A percentile compares a stretch with the other conserved stretches of the same genome.
phyloP scores from a whole-genome alignment of 2,113 vertebrate genomes.

The Cervus canadensis region DNA sequence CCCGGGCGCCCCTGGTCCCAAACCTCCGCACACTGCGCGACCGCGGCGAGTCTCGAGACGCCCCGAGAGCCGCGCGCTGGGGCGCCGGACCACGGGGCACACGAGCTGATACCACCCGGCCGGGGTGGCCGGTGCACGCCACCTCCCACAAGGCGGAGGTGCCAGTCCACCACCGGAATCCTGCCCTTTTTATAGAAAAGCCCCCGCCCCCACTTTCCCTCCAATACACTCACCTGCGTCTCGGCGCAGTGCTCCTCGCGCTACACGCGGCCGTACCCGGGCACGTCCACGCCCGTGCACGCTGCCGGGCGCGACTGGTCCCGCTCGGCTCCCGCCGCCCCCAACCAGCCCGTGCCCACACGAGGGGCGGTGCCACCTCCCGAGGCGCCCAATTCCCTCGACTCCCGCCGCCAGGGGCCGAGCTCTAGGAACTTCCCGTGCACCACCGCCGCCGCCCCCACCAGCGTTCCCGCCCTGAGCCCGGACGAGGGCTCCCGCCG shows the following conservation, averaged over 20 bases:
- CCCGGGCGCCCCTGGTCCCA: neutral
- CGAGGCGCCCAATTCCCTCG: neutral
- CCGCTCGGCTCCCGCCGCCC: slow-evolving; percentile 9
- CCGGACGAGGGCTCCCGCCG: neutral
- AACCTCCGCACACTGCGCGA: neutral
- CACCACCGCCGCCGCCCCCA: neutral
- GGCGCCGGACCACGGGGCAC: neutral
- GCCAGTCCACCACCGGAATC: neutral
- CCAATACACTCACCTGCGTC: slow-evolving; percentile 67
- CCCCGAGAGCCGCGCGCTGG: neutral
- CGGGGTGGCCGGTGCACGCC: neutral
- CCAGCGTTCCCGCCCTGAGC: neutral
- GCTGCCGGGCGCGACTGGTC: neutral
- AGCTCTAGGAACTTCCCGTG: slow-evolving; percentile 55
- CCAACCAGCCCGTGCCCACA: neutral
- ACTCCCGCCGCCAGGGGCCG: slow-evolving; percentile 7
- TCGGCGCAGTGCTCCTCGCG: slow-evolving; percentile 22
- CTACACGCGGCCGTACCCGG: neutral
- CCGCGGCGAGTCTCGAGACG: neutral
- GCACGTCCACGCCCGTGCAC: slow-evolving; percentile 54
- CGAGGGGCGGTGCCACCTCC: slow-evolving; percentile 37
- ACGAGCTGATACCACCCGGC: neutral
- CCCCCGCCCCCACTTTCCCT: slow-evolving; percentile 41
- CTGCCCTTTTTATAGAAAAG: neutral
- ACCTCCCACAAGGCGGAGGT: neutral